Conservation (phyloP, 1,140 invertebrate genomes). For the Drosophila pseudoananassae region DNA sequence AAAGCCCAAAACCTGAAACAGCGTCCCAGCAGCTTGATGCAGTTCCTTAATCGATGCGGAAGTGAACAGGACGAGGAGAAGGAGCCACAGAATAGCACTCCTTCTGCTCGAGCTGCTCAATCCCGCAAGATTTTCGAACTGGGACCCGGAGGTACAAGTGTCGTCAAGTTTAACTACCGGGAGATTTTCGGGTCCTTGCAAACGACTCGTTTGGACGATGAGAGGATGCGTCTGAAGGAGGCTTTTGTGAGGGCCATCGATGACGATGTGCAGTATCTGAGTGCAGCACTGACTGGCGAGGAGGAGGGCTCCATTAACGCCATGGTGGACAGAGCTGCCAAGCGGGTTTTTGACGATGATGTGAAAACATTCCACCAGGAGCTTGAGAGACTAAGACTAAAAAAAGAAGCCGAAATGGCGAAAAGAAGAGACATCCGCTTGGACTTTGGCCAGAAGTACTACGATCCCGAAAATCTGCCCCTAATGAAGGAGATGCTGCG, state of each 20-base stretch:
- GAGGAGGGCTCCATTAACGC: constrained; percentile 2
- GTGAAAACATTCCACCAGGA: constrained; percentile 27
- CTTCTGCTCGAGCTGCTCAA: constrained; percentile 2
- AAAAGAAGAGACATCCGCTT: not conserved
- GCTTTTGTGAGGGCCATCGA: constrained; percentile 52
- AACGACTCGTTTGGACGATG: constrained; percentile 3
- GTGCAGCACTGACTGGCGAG: constrained; percentile 15
- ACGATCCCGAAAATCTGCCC: constrained; percentile 39
- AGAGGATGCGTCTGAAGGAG: constrained; percentile 35
- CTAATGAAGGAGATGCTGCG: constrained; percentile 54
- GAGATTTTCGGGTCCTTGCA: constrained; percentile 26
- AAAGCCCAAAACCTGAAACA: not conserved
- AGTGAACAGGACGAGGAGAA: constrained; percentile 1
- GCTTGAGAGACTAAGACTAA: constrained; percentile 1
- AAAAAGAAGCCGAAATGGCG: not conserved
- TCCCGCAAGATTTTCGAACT: constrained; percentile 24
- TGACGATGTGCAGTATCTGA: constrained; percentile 44
- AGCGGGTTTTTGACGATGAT: constrained; percentile 21
- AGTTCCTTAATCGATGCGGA: constrained; percentile 20
- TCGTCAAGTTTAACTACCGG: constrained; percentile 49
- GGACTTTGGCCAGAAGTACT: constrained; percentile 35
- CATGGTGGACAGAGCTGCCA: constrained; percentile 33
- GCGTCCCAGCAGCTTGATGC: constrained; percentile 42
- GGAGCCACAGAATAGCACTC: not conserved
- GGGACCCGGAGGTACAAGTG: not conserved